Evolutionary conservation across 2,797 vertebrate genomes (phyloP).

Genomic region (Ibycter americanus): DNA sequence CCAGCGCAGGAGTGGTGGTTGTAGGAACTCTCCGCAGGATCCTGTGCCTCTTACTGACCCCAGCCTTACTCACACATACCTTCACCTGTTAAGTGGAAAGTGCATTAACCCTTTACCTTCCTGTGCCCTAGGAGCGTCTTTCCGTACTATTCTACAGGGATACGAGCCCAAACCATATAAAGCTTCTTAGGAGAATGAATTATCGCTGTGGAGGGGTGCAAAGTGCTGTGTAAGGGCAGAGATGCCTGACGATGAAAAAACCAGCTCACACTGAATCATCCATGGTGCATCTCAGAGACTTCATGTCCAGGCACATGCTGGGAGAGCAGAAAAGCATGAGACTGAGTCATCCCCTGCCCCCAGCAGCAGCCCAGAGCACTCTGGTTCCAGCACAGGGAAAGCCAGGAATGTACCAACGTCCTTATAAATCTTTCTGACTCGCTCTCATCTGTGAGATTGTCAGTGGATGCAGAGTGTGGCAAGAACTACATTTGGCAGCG

Average conservation of each 20-base stretch:
- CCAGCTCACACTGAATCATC: rapidly evolving
- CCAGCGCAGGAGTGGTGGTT: neutral
- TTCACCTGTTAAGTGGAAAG: neutral
- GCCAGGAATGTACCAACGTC: neutral
- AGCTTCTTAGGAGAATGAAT: neutral
- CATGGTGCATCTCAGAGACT: neutral
- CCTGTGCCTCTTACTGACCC: neutral
- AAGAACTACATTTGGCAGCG: neutral
- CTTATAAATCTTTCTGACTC: neutral
- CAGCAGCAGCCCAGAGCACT: neutral
- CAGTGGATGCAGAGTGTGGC: neutral
- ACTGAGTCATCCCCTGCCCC: neutral
- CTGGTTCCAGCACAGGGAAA: neutral
- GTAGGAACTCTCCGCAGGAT: neutral
- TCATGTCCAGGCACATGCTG: neutral
- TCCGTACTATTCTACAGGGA: too few species aligned
- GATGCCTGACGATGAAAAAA: neutral
- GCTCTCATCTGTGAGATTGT: rapidly evolving
- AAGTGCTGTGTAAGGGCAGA: neutral
- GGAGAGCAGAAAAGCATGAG: neutral
- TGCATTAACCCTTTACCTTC: neutral
- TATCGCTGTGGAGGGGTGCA: neutral
- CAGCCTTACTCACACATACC: neutral
- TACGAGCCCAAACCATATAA: rapidly evolving
- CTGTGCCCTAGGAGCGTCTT: neutral